Evolutionary conservation across 1,140 invertebrate species (phyloP).

Genomic region (Heliconius nattereri): DNA sequence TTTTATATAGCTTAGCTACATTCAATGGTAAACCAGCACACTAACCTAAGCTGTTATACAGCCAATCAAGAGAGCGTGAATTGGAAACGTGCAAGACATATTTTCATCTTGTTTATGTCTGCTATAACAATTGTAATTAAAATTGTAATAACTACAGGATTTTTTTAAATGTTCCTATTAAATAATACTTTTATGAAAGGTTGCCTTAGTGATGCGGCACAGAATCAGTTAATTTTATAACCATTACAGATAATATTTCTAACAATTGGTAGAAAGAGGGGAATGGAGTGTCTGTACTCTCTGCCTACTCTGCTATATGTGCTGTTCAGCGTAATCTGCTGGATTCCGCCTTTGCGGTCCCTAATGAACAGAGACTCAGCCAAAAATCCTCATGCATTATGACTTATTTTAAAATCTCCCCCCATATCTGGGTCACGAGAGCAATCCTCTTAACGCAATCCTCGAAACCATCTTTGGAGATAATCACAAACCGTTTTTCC

Average conservation of each 20-base stretch:
- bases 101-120: conserved; percentile 9
- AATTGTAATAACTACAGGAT: background rate
- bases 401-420: background rate
- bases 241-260: too few species aligned
- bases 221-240: too few species aligned
- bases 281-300: background rate
- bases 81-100: conserved; percentile 12
- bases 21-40: background rate
- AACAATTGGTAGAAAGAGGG: background rate
- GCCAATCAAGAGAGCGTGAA: conserved; percentile 20
- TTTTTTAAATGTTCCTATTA: background rate
- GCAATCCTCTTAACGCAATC: conserved; percentile 25
- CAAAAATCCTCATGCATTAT: background rate
- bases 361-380: too few species aligned
- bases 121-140: conserved; percentile 1
- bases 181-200: background rate
- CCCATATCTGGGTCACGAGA: conserved; percentile 18
- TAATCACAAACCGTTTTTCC: conserved; percentile 31
- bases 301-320: background rate
- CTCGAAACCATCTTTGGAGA: conserved; percentile 12
- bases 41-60: background rate
- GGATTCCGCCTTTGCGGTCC: too few species aligned
- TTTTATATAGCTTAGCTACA: background rate
- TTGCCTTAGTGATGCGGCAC: too few species aligned
- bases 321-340: too few species aligned